These are phyloP conservation scores for Axis porcinus DNA, from an alignment of 2,113 vertebrate species.

Conservation along the genomic window DNA sequence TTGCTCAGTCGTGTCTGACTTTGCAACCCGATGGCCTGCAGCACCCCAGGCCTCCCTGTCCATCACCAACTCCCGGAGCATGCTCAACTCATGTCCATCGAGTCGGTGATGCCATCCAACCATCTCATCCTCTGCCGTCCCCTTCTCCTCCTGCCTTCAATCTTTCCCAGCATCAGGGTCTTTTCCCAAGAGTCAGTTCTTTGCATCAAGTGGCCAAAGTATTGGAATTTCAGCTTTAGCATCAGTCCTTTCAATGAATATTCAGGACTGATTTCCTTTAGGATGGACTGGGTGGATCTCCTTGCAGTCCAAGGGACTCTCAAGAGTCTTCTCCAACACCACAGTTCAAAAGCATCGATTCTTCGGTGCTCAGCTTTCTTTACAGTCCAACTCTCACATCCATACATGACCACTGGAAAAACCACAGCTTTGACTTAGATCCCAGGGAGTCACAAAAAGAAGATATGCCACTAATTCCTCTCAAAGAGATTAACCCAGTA, in stretches of 20 bases:
- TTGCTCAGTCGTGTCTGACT: fast-evolving
- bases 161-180: neutral
- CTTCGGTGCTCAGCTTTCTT: neutral
- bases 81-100: neutral
- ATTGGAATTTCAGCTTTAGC: neutral
- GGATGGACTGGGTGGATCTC: neutral
- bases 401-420: neutral
- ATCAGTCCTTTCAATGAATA: neutral
- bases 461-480: neutral
- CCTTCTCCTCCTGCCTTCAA: neutral
- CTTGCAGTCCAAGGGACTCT: neutral
- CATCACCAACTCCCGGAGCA: neutral
- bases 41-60: neutral
- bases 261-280: neutral
- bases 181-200: neutral
- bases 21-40: neutral
- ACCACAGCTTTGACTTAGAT: neutral
- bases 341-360: neutral
- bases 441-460: neutral
- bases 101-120: neutral
- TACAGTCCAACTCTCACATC: neutral
- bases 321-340: neutral
- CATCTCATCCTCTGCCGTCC: neutral
- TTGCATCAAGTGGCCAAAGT: neutral
- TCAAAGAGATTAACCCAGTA: neutral